These are phyloP conservation scores for Spatulosminthurus flaviceps DNA, from an alignment of 2,888 invertebrate species.

Conservation along the genomic window DNA sequence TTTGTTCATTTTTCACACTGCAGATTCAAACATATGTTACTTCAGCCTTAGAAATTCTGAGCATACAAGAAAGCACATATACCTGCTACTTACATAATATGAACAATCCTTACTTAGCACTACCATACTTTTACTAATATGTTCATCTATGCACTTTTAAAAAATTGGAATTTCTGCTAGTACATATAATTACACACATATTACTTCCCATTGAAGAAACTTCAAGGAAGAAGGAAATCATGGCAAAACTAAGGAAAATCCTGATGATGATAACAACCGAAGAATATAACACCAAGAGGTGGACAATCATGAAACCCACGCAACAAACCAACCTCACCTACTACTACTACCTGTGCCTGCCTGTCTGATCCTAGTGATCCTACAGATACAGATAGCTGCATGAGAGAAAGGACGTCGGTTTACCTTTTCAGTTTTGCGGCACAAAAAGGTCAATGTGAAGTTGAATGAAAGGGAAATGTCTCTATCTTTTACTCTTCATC, in stretches of 20 bases:
- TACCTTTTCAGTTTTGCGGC: constrained; percentile 27
- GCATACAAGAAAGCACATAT: too few relatives aligned
- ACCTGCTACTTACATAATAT: too few relatives aligned
- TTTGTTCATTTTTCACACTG: neutral
- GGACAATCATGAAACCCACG: neutral
- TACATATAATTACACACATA: neutral
- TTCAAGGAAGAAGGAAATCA: neutral
- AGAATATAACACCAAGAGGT: neutral
- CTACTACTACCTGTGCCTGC: too few relatives aligned
- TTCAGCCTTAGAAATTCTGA: too few relatives aligned
- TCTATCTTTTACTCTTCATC: constrained; percentile 24
- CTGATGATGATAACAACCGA: neutral
- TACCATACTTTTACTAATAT: too few relatives aligned
- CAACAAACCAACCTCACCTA: neutral
- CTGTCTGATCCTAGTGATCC: neutral
- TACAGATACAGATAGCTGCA: too few relatives aligned
- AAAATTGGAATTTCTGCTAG: neutral
- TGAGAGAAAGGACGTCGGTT: constrained; percentile 1
- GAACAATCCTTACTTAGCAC: too few relatives aligned
- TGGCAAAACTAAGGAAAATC: neutral
- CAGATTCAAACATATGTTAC: neutral
- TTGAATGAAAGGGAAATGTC: constrained; percentile 32
- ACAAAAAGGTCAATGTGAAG: constrained; percentile 30
- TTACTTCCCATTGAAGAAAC: too few relatives aligned
- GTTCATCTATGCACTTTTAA: too few relatives aligned